A percentile compares a stretch with the other conserved stretches of the same genome.
Conservation (phyloP, 2,888 invertebrate species). For the Eulithis testata region DNA sequence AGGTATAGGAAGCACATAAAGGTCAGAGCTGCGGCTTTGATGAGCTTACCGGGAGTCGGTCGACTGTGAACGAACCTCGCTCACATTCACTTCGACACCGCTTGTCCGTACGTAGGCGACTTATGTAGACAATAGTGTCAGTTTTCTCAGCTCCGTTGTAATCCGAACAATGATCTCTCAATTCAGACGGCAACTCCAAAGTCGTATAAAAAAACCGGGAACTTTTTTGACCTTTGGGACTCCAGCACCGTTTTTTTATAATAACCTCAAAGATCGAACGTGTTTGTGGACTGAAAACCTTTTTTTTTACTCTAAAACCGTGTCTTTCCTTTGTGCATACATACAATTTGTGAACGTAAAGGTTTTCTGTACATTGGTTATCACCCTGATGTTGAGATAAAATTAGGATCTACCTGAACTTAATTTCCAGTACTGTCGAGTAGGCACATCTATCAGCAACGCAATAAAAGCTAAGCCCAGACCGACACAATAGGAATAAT, state of each 20-base stretch:
- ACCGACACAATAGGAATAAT: conserved; percentile 35
- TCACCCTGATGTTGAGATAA: too few relatives aligned
- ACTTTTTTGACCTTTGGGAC: too few relatives aligned
- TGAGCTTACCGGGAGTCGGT: conserved; percentile 37
- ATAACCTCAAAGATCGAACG: conserved; percentile 5
- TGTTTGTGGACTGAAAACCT: neutral
- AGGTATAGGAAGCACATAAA: conserved; percentile 43
- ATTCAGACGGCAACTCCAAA: too few relatives aligned
- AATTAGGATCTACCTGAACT: neutral
- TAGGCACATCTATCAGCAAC: conserved; percentile 22
- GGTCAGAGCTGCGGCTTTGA: conserved; percentile 46
- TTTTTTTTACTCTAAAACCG: too few relatives aligned
- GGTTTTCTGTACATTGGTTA: too few relatives aligned
- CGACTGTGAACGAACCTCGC: conserved; percentile 41
- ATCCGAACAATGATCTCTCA: too few relatives aligned
- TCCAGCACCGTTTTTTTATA: neutral
- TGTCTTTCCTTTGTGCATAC: too few relatives aligned
- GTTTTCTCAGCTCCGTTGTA: too few relatives aligned
- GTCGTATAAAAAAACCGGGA: too few relatives aligned
- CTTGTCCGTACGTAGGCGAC: neutral
- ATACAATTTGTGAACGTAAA: too few relatives aligned
- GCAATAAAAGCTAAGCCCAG: conserved; percentile 20
- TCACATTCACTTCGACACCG: conserved; percentile 17
- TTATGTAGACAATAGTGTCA: too few relatives aligned
- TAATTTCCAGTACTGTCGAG: conserved; percentile 11